Evolutionary conservation across 2,888 invertebrate genomes (phyloP).

Genomic region (Erebia epiphron): DNA sequence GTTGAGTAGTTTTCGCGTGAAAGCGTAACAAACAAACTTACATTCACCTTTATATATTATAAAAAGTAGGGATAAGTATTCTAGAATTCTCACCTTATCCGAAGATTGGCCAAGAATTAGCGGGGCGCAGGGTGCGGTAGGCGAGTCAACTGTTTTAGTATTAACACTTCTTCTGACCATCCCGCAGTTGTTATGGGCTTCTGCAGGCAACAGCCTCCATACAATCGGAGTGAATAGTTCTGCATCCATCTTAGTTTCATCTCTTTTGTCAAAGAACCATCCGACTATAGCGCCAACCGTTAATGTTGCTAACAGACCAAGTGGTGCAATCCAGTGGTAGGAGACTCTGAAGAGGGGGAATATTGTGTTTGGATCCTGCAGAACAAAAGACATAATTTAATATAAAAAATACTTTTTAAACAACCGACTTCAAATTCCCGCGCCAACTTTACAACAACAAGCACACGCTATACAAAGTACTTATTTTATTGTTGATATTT

Average conservation of each 20-base stretch:
- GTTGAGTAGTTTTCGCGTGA: too few relatives aligned
- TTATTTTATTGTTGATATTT: too few relatives aligned
- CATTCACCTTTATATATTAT: too few relatives aligned
- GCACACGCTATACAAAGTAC: too few relatives aligned
- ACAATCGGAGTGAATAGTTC: slow-evolving; percentile 69
- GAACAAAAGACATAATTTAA: slow-evolving; percentile 5
- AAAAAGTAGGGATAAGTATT: too few relatives aligned
- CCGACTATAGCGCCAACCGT: slow-evolving; percentile 86
- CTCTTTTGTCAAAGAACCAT: slow-evolving; percentile 58
- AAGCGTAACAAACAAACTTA: too few relatives aligned
- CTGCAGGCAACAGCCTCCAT: slow-evolving; percentile 62
- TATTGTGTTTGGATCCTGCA: slow-evolving; percentile 73
- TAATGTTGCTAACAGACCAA: slow-evolving; percentile 86
- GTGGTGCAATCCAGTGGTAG: slow-evolving; percentile 91
- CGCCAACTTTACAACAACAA: too few relatives aligned
- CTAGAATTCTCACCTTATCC: slow-evolving; percentile 27
- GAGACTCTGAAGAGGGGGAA: slow-evolving; percentile 91
- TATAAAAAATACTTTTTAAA: too few relatives aligned
- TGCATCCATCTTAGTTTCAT: slow-evolving; percentile 58
- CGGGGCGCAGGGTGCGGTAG: slow-evolving; percentile 56
- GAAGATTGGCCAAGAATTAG: slow-evolving; percentile 56
- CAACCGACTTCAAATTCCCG: too few relatives aligned
- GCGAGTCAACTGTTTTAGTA: slow-evolving; percentile 41
- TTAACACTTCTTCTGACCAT: slow-evolving; percentile 47
- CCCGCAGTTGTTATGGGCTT: slow-evolving; percentile 56